Evolutionary conservation across 2,888 invertebrate species (phyloP).

Genomic region (Pristionchus entomophagus): DNA sequence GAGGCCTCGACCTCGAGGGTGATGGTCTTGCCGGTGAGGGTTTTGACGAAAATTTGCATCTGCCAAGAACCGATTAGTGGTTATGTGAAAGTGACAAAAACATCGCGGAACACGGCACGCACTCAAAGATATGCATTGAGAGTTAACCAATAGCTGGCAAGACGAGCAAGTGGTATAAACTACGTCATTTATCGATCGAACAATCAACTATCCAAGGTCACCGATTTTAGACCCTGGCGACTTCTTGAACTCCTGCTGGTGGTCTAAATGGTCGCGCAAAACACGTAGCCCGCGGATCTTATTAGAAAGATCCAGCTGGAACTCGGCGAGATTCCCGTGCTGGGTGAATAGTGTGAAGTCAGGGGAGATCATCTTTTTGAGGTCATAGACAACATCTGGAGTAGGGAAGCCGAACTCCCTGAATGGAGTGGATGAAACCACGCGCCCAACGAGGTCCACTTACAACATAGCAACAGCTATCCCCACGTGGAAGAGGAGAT

Average conservation of each 20-base stretch:
- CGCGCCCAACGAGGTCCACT: conserved; percentile 35
- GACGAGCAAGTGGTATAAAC: not conserved
- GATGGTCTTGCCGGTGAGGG: conserved; percentile 89
- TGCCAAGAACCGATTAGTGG: not conserved
- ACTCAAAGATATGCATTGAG: not conserved
- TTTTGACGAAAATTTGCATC: conserved; percentile 98
- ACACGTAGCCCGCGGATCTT: conserved; percentile 55
- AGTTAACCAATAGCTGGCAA: not conserved
- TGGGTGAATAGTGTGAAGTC: conserved; percentile 64
- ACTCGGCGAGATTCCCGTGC: conserved; percentile 60
- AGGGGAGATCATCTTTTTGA: conserved; percentile 63
- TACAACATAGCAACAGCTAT: conserved; percentile 58
- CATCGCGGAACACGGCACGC: not conserved
- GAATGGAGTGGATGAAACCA: conserved; percentile 48
- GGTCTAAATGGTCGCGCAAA: conserved; percentile 51
- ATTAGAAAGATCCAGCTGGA: conserved; percentile 60
- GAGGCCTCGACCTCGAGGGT: conserved; percentile 73
- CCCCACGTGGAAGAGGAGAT: conserved; percentile 58
- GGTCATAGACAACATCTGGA: conserved; percentile 66
- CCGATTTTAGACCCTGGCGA: conserved; percentile 62
- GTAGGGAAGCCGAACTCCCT: conserved; percentile 69
- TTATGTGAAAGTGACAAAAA: not conserved
- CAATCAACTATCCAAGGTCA: conserved; percentile 47
- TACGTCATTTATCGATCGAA: conserved; percentile 30
- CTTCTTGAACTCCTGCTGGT: conserved; percentile 55